phyloP scores from a whole-genome alignment of 2,888 invertebrate species.

The Sipha maydis region DNA sequence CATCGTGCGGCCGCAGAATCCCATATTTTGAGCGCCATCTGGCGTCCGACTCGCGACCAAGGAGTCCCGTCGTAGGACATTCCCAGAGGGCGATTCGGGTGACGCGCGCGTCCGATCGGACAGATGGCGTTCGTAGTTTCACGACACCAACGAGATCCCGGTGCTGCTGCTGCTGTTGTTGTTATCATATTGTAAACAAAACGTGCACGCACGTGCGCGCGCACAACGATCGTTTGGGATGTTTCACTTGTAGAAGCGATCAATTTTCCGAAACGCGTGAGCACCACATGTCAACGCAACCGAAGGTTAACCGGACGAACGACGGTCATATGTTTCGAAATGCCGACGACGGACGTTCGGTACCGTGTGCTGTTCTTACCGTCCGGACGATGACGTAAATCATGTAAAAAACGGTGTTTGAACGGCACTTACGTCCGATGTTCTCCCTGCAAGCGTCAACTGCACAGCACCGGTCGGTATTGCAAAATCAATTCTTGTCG shows the following conservation, averaged over 20 bases:
- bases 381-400: too few species aligned
- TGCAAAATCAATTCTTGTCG: too few species aligned
- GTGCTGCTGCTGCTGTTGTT: background rate
- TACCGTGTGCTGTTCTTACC: too few species aligned
- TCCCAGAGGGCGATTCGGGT: slow-evolving; percentile 37
- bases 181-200: background rate
- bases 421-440: too few species aligned
- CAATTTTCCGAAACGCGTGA: too few species aligned
- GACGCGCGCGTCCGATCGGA: background rate
- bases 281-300: too few species aligned
- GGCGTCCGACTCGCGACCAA: background rate
- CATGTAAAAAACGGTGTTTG: too few species aligned
- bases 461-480: too few species aligned
- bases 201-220: background rate
- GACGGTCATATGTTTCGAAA: too few species aligned
- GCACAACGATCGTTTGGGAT: background rate
- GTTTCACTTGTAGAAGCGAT: background rate
- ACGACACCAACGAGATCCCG: background rate
- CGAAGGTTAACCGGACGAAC: too few species aligned
- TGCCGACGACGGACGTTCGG: too few species aligned
- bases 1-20: background rate
- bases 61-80: background rate
- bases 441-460: too few species aligned
- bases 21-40: slow-evolving; percentile 36
- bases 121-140: slow-evolving; percentile 47